Conservation (phyloP, 2,797 vertebrate species). For the Choloepus didactylus region DNA sequence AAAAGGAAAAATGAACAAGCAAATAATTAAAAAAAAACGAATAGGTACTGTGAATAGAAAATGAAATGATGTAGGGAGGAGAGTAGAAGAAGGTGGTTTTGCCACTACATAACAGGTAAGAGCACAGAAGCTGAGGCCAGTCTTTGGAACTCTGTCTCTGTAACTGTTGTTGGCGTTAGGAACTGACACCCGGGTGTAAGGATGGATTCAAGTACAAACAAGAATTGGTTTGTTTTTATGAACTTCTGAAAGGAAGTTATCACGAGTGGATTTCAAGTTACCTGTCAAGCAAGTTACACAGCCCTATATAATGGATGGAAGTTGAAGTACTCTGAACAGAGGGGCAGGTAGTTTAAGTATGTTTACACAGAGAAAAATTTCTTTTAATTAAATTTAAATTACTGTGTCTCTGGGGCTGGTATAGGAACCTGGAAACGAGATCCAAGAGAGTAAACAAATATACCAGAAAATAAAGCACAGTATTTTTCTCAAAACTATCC, state of each 20-base stretch:
- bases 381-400: not conserved
- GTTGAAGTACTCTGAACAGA: not conserved
- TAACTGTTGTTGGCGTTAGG: not conserved
- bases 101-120: not conserved
- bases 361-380: not conserved
- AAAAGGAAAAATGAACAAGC: too few relatives aligned
- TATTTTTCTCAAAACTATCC: not conserved
- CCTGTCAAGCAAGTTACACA: not conserved
- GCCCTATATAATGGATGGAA: not conserved
- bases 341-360: not conserved
- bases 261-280: not conserved
- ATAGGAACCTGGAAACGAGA: not conserved
- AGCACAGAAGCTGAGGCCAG: not conserved
- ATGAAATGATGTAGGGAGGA: fast-evolving
- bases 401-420: not conserved
- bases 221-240: not conserved
- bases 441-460: not conserved
- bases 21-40: not conserved
- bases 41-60: not conserved
- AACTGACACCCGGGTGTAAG: fast-evolving
- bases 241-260: not conserved
- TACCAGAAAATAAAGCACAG: not conserved
- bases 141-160: not conserved
- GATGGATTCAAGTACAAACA: not conserved
- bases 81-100: not conserved